Conservation (phyloP, 30 jellyfish, hydroid and myxozoan genomes). For the Clytia hemisphaerica region DNA sequence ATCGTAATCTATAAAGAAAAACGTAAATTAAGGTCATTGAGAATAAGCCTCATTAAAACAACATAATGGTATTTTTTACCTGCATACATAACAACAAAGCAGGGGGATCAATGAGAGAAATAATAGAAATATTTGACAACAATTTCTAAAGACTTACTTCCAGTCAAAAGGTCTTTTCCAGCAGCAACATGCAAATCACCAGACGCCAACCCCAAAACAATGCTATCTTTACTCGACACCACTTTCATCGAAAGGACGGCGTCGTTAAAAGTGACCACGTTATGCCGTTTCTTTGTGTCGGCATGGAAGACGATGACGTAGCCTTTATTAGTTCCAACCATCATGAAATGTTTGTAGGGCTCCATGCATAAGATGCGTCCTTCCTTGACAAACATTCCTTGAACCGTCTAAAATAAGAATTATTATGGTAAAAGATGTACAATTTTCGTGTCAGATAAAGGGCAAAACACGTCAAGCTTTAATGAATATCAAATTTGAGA, state of each 20-base stretch:
- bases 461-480: not conserved
- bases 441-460: not conserved
- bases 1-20: too few relatives aligned
- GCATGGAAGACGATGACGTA: slow-evolving; percentile 49
- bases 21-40: too few relatives aligned
- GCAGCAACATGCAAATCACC: slow-evolving; percentile 48
- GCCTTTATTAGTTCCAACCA: slow-evolving; percentile 78
- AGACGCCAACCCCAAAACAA: slow-evolving; percentile 66
- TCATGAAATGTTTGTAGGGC: slow-evolving; percentile 7
- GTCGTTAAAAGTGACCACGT: slow-evolving; percentile 35
- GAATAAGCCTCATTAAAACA: too few relatives aligned
- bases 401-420: slow-evolving; percentile 13
- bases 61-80: too few relatives aligned
- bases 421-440: not conserved
- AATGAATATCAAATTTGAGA: too few relatives aligned
- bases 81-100: too few relatives aligned
- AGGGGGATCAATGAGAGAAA: not conserved
- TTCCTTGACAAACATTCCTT: slow-evolving; percentile 61
- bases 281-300: slow-evolving; percentile 30
- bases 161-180: slow-evolving; percentile 18
- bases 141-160: slow-evolving; percentile 31
- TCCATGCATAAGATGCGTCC: slow-evolving; percentile 80
- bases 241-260: slow-evolving; percentile 52
- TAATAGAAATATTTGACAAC: not conserved
- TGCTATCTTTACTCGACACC: not conserved